Base-by-base conservation (phyloP, 2,113 vertebrate genomes). In the Platichthys stellatus region DNA sequence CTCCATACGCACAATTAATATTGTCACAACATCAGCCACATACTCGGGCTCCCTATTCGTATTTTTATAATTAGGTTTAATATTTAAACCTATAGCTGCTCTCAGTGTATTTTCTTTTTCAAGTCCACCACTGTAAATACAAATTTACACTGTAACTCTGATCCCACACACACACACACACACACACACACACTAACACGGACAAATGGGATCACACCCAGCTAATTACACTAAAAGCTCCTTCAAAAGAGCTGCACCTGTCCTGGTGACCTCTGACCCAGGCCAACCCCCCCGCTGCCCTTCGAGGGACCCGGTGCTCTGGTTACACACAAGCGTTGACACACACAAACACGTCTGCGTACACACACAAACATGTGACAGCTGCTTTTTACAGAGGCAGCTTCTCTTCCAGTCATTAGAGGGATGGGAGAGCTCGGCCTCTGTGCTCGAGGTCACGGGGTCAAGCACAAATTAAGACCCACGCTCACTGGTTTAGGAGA, bases 241-340 rank as follows among this genome's bases (percentile, higher is more conserved):
- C 38, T 69, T 63, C 14, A 74, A 35, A 64, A 40, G 45, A 69
- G 53, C 47, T 56, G 69, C 69, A 66, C 81, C 78, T 88, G 80
- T 76, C 63, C 40, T 73, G 61, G 53, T 86, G 77, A 88, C 89
- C 84, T 89, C 77, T 91, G 85, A 90, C 87, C 77, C 74, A 2
- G 5, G 24, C 20, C 4, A 7, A 28, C 71, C 69, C 67, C 67
- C 76, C 70, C 47, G 12, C 31, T 74, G 64, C n/a, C 57, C 69
- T 70, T 65, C 69, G 31, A 72, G 38, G 74, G 71, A 59, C 63
- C 54, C 10, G 18, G 31, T 56, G 66, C 86, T 89, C 82, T 72
- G 64, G 69, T 87, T 90, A 83, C 79, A 82, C 59, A 63, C 68
- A 45, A 23, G 57, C 63, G 4, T 43, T 51, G 23, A 68, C 23